A percentile compares a stretch with the other conserved stretches of the same genome.
These are phyloP conservation scores for Leptinotarsa texana DNA, from an alignment of 1,140 invertebrate species.

Conservation along the genomic window DNA sequence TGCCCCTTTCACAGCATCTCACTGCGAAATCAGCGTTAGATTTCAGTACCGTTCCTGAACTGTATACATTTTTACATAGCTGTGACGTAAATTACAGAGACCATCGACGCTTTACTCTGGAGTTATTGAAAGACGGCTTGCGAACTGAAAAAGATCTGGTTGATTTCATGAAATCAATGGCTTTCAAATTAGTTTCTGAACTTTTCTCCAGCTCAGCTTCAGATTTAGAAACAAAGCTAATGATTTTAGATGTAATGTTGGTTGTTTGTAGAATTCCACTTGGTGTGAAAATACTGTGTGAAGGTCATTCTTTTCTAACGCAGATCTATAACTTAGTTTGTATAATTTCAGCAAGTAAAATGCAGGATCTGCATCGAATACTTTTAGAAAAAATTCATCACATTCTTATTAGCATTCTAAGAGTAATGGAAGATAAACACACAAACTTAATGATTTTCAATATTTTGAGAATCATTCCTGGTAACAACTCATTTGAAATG, in stretches of 20 bases:
- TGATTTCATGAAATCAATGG: conserved; percentile 58
- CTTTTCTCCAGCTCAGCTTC: conserved; percentile 57
- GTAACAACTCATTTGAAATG: conserved; percentile 4
- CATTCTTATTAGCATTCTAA: conserved; percentile 36
- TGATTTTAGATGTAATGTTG: conserved; percentile 66
- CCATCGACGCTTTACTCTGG: conserved; percentile 71
- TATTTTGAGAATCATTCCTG: conserved; percentile 24
- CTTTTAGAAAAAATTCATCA: conserved; percentile 30
- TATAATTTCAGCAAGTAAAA: neutral
- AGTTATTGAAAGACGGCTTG: conserved; percentile 68
- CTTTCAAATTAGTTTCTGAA: conserved; percentile 62
- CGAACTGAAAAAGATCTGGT: conserved; percentile 59
- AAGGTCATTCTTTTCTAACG: conserved; percentile 65
- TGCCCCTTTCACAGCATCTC: conserved; percentile 69
- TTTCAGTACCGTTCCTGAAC: conserved; percentile 74
- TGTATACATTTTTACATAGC: conserved; percentile 73
- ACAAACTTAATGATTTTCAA: conserved; percentile 31
- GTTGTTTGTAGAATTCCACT: conserved; percentile 63
- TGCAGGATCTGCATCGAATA: conserved; percentile 11
- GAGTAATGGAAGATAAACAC: conserved; percentile 34
- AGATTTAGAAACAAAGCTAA: conserved; percentile 61
- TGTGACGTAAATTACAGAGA: conserved; percentile 64
- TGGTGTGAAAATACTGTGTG: conserved; percentile 63
- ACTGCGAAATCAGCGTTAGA: conserved; percentile 71
- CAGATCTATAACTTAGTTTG: conserved; percentile 48